Evolutionary conservation across 2,888 invertebrate genomes (phyloP).

Genomic region (Trachelus tabidus): DNA sequence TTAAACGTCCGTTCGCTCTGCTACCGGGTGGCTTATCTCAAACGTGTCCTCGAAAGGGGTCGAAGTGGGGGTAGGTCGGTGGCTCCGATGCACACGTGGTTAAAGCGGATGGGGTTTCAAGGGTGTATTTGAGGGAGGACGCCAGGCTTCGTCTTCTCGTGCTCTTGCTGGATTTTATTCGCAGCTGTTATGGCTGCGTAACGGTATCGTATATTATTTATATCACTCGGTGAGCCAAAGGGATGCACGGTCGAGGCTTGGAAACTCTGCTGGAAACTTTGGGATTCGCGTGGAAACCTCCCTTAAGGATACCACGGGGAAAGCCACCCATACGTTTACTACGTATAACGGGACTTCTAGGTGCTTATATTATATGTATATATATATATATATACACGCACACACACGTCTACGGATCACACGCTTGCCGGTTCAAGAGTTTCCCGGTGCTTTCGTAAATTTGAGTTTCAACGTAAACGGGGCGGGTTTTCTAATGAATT

Average conservation of each 20-base stretch:
- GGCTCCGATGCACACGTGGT: background rate
- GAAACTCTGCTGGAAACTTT: background rate
- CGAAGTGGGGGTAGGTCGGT: background rate
- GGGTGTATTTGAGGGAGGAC: background rate
- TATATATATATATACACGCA: too few relatives aligned
- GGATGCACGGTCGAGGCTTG: background rate
- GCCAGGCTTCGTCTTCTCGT: background rate
- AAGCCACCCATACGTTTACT: background rate
- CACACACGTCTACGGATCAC: too few relatives aligned
- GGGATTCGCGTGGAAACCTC: background rate
- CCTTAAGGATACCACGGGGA: background rate
- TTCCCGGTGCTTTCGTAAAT: background rate
- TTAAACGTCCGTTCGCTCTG: too few relatives aligned
- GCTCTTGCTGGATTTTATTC: background rate
- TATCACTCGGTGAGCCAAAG: conserved; percentile 3
- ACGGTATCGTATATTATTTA: conserved; percentile 36
- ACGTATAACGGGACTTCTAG: too few relatives aligned
- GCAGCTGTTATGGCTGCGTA: conserved; percentile 3
- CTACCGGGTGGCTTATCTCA: background rate
- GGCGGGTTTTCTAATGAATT: background rate
- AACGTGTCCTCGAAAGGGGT: background rate
- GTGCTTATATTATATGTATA: too few relatives aligned
- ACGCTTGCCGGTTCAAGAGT: background rate
- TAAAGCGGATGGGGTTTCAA: background rate
- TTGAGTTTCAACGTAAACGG: background rate